phyloP scores from a whole-genome alignment of 2,888 invertebrate genomes.

The Standfussiana lucernea region DNA sequence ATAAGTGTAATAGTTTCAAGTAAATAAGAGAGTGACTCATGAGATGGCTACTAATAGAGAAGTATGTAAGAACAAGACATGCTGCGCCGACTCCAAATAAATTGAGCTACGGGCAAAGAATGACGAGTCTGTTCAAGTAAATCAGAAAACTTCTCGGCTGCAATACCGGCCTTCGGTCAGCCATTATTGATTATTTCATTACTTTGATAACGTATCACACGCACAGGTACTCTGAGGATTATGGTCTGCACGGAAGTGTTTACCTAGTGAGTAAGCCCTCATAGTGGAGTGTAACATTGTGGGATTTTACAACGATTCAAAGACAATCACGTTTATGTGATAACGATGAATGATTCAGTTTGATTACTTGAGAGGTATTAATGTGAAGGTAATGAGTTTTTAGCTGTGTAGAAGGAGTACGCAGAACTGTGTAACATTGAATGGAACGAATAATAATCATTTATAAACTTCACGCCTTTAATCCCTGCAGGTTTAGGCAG shows the following conservation, averaged over 20 bases:
- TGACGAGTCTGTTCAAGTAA: background rate
- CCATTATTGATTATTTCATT: conserved; percentile 33
- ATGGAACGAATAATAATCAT: background rate
- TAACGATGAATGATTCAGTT: conserved; percentile 17
- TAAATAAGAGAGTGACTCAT: background rate
- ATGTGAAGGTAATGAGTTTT: background rate
- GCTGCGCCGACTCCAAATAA: background rate
- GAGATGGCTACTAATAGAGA: background rate
- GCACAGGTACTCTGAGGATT: conserved; percentile 9
- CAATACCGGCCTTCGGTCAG: background rate
- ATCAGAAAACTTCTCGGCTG: background rate
- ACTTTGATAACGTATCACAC: conserved; percentile 36
- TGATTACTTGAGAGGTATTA: conserved; percentile 2
- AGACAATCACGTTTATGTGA: conserved; percentile 38
- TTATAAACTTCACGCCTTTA: background rate
- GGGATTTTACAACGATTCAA: conserved; percentile 37
- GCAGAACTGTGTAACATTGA: background rate
- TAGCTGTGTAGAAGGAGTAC: background rate
- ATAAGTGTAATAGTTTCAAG: background rate
- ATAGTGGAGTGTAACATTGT: conserved; percentile 28
- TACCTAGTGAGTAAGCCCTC: conserved; percentile 48
- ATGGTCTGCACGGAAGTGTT: conserved; percentile 49
- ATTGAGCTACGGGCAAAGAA: background rate
- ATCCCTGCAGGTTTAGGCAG: background rate
- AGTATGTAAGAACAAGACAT: background rate